A percentile compares a stretch with the other conserved stretches of the same genome.
These are phyloP conservation scores for Xenopus tropicalis DNA, from an alignment of 2,113 vertebrate species.

Conservation along the genomic window UCB_Xtro_10.0 CM004445.2:131599501-131600000, in stretches of 20 bases:
- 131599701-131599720: not conserved
- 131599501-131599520: not conserved
- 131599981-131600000: too few species aligned
- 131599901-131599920: constrained; percentile 3
- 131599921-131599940: too few species aligned
- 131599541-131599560: not conserved
- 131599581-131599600: not conserved
- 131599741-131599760: not conserved
- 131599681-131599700: not conserved
- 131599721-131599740: constrained; percentile 2
- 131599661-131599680: constrained; percentile 20
- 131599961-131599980: too few species aligned
- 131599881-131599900: not conserved
- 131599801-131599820: not conserved
- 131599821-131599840: not conserved
- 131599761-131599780: constrained; percentile 4
- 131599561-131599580: not conserved
- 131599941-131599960: too few species aligned
- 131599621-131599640: not conserved
- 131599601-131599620: constrained; percentile 4
- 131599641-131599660: not conserved
- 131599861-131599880: not conserved
- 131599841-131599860: not conserved
- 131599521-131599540: not conserved
- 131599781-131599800: not conserved